Evolutionary conservation across 2,113 vertebrate species (phyloP).

Genomic region (Perca schrenkii): DNA sequence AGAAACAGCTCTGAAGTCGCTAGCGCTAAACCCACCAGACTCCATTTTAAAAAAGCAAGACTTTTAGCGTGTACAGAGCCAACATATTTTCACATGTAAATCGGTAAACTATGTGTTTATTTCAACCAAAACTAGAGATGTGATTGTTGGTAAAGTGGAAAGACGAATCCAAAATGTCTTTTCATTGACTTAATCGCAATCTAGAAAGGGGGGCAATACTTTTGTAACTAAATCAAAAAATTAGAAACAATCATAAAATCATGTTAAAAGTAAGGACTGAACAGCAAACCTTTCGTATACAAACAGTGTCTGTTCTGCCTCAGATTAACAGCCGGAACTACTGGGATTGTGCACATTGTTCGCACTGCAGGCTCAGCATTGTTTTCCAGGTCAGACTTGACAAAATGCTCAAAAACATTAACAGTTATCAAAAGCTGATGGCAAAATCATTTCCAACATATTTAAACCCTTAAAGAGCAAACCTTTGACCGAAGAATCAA

Average conservation of each 20-base stretch:
- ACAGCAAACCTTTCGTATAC: background rate
- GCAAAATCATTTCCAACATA: conserved; percentile 59
- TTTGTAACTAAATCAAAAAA: background rate
- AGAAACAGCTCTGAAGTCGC: no score
- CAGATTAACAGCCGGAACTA: conserved; percentile 10
- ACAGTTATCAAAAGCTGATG: conserved; percentile 53
- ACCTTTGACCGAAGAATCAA: conserved; percentile 66
- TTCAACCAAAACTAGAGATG: no score
- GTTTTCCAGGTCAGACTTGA: conserved; percentile 28
- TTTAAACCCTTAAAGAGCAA: conserved; percentile 61
- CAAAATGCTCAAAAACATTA: conserved; percentile 28
- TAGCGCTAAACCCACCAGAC: no score
- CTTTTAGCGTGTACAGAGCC: no score
- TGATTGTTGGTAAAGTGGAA: no score
- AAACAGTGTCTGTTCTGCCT: background rate
- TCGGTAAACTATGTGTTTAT: no score
- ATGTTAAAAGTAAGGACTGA: background rate
- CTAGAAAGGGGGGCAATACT: background rate
- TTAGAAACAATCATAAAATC: background rate
- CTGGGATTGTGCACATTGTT: conserved; percentile 1
- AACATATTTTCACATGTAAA: no score
- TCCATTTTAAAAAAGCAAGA: no score
- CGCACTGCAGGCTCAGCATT: background rate
- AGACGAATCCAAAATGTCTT: no score
- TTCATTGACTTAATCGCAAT: background rate